Conservation (phyloP, 2,888 invertebrate genomes). For the Dorcus hopei region DNA sequence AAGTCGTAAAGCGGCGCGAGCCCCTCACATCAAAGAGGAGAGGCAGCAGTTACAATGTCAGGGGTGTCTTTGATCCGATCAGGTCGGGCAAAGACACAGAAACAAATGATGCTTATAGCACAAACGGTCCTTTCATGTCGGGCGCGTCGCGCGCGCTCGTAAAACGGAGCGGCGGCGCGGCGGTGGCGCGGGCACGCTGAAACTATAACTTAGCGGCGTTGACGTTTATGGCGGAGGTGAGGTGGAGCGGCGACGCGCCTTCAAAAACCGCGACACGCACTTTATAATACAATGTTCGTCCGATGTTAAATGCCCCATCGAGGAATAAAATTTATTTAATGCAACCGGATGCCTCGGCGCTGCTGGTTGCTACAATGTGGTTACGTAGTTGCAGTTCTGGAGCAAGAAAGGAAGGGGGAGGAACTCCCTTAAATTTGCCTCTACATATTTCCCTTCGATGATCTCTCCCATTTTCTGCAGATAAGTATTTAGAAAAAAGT, state of each 20-base stretch:
- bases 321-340: no score
- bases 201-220: constrained; percentile 43
- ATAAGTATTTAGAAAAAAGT: no score
- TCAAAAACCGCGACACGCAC: no score
- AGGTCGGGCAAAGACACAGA: constrained; percentile 23
- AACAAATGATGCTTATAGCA: constrained; percentile 44
- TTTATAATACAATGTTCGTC: no score
- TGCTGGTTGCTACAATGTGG: no score
- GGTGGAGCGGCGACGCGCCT: constrained; percentile 8
- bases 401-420: no score
- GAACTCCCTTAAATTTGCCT: no score
- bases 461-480: no score
- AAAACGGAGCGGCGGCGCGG: constrained; percentile 37
- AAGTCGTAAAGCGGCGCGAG: neutral
- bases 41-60: neutral
- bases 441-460: no score
- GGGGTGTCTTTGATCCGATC: neutral
- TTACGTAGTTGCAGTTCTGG: no score
- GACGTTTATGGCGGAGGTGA: constrained; percentile 42
- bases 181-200: constrained; percentile 40
- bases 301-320: no score
- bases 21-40: neutral
- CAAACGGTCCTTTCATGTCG: constrained; percentile 42
- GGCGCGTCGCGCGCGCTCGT: constrained; percentile 30
- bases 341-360: no score